phyloP scores from a whole-genome alignment of 2,113 vertebrate genomes.

The Protomyctophum bolini region DNA sequence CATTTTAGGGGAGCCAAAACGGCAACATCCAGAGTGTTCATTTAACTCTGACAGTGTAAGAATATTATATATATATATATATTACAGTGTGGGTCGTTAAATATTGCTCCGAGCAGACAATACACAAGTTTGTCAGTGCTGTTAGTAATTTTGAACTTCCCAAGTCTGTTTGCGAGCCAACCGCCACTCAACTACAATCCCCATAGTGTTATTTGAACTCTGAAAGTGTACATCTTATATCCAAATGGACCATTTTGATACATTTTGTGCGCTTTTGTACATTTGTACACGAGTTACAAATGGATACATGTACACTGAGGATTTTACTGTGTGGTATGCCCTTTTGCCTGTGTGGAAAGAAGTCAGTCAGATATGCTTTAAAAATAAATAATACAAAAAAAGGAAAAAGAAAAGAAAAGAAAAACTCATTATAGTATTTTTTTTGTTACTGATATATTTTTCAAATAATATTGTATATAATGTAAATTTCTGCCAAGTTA shows the following conservation, averaged over 20 bases:
- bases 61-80: no score
- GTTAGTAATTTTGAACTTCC: background rate
- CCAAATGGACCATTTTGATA: no score
- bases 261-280: no score
- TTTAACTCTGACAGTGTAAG: no score
- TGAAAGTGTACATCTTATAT: no score
- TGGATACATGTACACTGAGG: no score
- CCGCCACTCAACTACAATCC: slow-evolving; percentile 26
- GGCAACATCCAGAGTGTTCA: no score
- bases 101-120: no score
- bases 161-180: slow-evolving; percentile 30
- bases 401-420: slow-evolving; percentile 9
- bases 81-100: no score
- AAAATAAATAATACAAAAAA: slow-evolving; percentile 39
- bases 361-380: slow-evolving; percentile 51
- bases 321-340: slow-evolving; percentile 37
- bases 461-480: slow-evolving; percentile 79
- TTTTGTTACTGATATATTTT: slow-evolving; percentile 69
- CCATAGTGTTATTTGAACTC: no score
- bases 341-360: slow-evolving; percentile 30
- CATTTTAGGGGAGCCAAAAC: no score
- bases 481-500: slow-evolving; percentile 73
- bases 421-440: slow-evolving; percentile 36
- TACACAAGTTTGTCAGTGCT: background rate
- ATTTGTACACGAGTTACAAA: no score